Evolutionary conservation across 2,797 vertebrate genomes (phyloP).

Genomic region (Dicrostonyx torquatus): DNA sequence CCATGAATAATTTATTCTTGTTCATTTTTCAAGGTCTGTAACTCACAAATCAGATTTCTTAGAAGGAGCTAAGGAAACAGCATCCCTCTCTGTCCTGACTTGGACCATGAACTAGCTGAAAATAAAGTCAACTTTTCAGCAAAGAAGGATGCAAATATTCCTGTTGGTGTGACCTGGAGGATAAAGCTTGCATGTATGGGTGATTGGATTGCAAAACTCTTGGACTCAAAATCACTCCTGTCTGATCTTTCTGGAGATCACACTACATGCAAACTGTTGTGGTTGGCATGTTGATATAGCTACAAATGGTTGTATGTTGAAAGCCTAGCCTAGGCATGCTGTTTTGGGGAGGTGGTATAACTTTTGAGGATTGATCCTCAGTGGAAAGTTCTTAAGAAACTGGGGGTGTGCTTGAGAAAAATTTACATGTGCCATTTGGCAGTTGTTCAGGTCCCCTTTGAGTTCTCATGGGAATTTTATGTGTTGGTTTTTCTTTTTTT

Average conservation of each 20-base stretch:
- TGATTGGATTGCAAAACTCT: not conserved
- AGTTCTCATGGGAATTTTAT: not conserved
- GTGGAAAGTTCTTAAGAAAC: not conserved
- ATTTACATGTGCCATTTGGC: not conserved
- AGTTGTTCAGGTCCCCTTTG: too few species aligned
- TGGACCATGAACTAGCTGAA: not conserved
- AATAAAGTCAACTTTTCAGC: not conserved
- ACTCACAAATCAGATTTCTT: not conserved
- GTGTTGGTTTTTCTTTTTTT: too few species aligned
- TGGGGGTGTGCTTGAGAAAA: fast-evolving
- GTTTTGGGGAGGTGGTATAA: not conserved
- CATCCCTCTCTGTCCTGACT: not conserved
- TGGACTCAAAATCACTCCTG: not conserved
- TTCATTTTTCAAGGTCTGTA: slow-evolving; percentile 3
- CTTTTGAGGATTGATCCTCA: not conserved
- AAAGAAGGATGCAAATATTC: not conserved
- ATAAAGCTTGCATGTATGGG: not conserved
- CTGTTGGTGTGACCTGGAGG: not conserved
- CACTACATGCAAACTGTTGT: too few species aligned
- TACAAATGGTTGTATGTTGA: not conserved
- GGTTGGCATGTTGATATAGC: too few species aligned
- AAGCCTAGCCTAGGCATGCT: not conserved
- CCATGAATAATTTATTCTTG: not conserved
- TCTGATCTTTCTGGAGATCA: not conserved
- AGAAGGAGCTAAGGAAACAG: not conserved